phyloP scores from a whole-genome alignment of 2,888 invertebrate genomes.

The Euplagia quadripunctaria region DNA sequence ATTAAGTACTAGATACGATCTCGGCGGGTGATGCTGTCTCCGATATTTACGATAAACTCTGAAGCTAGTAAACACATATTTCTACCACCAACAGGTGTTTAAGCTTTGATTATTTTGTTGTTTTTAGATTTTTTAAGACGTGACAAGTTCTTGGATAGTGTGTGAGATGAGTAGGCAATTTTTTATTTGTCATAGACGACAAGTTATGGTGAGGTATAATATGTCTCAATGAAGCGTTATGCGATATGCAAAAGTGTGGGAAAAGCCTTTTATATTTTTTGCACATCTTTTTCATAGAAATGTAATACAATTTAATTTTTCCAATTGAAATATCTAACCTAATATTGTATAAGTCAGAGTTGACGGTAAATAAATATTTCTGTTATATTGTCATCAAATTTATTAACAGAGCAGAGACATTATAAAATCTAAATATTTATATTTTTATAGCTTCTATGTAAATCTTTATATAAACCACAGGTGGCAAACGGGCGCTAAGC shows the following conservation, averaged over 20 bases:
- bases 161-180: not conserved
- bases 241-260: too few species aligned
- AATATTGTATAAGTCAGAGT: not conserved
- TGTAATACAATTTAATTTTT: too few species aligned
- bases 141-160: not conserved
- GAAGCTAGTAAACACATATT: constrained; percentile 56
- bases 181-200: too few species aligned
- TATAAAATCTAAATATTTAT: too few species aligned
- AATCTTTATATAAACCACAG: not conserved
- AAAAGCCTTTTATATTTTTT: too few species aligned
- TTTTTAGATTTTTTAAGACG: too few species aligned
- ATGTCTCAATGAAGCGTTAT: too few species aligned
- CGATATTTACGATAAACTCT: constrained; percentile 51
- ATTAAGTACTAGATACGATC: constrained; percentile 82
- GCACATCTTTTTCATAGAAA: too few species aligned
- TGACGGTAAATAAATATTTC: not conserved
- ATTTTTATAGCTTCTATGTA: too few species aligned
- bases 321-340: too few species aligned
- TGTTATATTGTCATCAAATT: not conserved
- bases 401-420: not conserved
- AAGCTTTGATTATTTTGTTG: not conserved
- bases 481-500: not conserved
- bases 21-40: constrained; percentile 58
- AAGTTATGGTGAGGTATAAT: too few species aligned
- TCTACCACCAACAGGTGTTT: constrained; percentile 53